Evolutionary conservation across 2,113 vertebrate species (phyloP), one percentile per base, ranked within the genome.

Genomic region (Bombycilla garrulus): DNA sequence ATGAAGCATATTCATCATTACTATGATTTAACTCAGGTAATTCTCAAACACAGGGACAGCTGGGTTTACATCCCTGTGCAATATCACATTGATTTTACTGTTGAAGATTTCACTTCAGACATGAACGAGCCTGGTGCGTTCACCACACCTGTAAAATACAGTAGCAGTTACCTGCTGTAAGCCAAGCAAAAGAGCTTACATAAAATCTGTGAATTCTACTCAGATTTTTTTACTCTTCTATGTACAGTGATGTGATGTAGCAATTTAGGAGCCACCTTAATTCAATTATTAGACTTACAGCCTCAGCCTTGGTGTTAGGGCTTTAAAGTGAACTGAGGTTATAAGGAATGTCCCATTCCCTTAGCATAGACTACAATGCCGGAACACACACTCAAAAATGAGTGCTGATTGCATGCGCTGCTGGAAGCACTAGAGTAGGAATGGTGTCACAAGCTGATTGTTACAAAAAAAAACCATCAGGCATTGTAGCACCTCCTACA

Each of bases 241-340:
- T 15, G 5, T 40, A n/a, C 5, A 53, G 10, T 29, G 13, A 38
- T 4, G 13, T 12, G 40, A 69, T 0, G 1, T 23, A 85, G 9
- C 19, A 81, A 69, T 40, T 72, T 79, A 33, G 77, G 33, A 76
- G 31, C 31, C 4, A 56, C 5, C 9, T 19, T 1, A 2, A 69
- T 45, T 69, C 23, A 73, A 10, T 22, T 51, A 47, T 10, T 82
- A 45, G 15, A 56, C 14, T 50, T 86, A 21, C 22, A 53, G 9
- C 72, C 6, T 33, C 70, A 79, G 26, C 6, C 23, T 74, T n/a
- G 4, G 8, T 62, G 8, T 54, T 54, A 62, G 15, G 36, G 10
- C 16, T 73, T 7, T 47, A 70, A 80, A 48, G 7, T 26, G 58
- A 77, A 35, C 8, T 62, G 14, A 44, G 15, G 2, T 67, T 66